Evolutionary conservation across 2,113 vertebrate species (phyloP).

Genomic region (Myocastor coypus): DNA sequence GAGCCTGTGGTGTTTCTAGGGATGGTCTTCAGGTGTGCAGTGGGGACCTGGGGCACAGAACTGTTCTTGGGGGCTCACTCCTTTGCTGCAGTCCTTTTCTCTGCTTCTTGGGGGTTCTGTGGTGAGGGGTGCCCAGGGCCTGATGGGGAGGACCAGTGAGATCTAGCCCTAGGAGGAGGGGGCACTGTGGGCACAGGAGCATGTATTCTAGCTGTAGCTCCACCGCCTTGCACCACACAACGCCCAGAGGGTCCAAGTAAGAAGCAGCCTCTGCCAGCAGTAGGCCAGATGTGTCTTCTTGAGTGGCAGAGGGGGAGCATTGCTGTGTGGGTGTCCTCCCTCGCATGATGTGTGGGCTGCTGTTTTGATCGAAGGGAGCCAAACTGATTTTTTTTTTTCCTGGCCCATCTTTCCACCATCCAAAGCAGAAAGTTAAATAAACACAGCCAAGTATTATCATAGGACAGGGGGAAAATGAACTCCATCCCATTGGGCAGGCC

Average conservation of each 20-base stretch:
- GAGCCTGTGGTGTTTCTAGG: neutral
- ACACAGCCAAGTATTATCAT: constrained; percentile 76
- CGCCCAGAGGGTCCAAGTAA: neutral
- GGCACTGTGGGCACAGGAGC: neutral
- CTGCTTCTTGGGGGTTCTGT: neutral
- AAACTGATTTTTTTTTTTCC: constrained; percentile 78
- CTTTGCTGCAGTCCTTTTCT: neutral
- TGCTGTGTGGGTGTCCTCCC: constrained; percentile 78
- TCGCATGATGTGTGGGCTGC: constrained; percentile 74
- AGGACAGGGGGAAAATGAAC: constrained; percentile 81
- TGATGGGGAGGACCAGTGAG: neutral
- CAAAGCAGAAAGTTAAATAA: constrained; percentile 83
- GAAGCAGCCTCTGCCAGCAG: constrained; percentile 22
- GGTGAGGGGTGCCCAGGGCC: no score
- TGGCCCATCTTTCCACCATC: constrained; percentile 73
- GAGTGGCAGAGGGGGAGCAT: neutral
- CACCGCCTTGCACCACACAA: neutral
- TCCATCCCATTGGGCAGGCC: constrained; percentile 70
- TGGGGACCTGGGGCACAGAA: neutral
- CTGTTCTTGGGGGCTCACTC: accelerated
- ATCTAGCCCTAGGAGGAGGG: accelerated
- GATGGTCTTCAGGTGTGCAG: accelerated
- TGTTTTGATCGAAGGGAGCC: constrained; percentile 74
- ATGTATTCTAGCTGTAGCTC: neutral
- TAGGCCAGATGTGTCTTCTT: constrained; percentile 60